Percentiles rank a stretch among this genome's conserved stretches.
Conservation (phyloP, 2,888 invertebrate genomes). For the Yponomeuta malinellus region DNA sequence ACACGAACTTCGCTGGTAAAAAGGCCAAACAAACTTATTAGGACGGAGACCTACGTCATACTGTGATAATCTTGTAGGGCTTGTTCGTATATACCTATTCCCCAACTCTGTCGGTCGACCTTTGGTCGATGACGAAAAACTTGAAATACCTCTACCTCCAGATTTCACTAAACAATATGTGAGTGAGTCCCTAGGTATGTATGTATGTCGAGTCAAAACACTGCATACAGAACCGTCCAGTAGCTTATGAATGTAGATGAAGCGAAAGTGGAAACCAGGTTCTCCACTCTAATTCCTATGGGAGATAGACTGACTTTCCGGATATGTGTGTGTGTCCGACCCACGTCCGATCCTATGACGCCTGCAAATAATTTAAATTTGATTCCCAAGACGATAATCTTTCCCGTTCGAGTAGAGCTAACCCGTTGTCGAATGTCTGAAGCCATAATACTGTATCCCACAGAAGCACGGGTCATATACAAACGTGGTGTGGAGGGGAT, state of each 20-base stretch:
- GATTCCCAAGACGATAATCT: conserved; percentile 40
- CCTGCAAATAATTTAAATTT: conserved; percentile 15
- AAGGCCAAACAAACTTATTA: not conserved
- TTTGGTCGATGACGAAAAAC: no score
- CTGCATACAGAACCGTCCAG: not conserved
- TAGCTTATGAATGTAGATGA: not conserved
- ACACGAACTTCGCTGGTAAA: conserved; percentile 2
- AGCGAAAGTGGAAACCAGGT: not conserved
- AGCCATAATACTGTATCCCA: conserved; percentile 17
- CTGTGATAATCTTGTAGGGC: not conserved
- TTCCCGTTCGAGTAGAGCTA: not conserved
- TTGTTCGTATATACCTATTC: not conserved
- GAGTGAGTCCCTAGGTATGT: not conserved
- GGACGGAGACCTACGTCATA: not conserved
- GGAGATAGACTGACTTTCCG: not conserved
- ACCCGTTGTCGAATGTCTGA: not conserved
- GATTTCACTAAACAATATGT: no score
- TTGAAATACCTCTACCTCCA: no score
- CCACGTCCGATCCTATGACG: not conserved
- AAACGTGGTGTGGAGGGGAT: no score
- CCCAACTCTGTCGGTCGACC: no score
- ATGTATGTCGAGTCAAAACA: not conserved
- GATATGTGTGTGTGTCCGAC: not conserved
- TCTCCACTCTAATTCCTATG: not conserved
- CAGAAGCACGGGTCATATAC: not conserved